These are phyloP conservation scores for Sialia sialis DNA, from an alignment of 2,113 vertebrate genomes.

Conservation along the genomic window DNA sequence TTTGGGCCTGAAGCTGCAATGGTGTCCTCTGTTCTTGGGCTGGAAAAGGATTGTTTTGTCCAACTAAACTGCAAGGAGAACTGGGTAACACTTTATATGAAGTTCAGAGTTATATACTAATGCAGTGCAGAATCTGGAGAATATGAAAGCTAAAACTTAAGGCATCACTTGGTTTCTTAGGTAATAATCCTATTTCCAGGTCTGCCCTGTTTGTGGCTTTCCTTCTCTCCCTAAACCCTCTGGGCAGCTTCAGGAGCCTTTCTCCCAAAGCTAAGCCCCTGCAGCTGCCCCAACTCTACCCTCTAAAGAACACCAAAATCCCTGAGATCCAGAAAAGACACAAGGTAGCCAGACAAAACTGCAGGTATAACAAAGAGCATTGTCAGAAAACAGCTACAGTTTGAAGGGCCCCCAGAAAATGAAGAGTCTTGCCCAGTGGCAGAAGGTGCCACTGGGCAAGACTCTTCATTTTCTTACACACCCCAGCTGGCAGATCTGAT, in stretches of 20 bases:
- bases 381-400: neutral
- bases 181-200: neutral
- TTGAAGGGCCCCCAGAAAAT: neutral
- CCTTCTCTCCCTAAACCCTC: neutral
- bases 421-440: too few species aligned
- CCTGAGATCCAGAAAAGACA: neutral
- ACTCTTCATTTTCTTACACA: neutral
- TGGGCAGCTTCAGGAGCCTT: fast-evolving
- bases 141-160: too few species aligned
- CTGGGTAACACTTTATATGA: too few species aligned
- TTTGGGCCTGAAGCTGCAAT: too few species aligned
- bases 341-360: neutral
- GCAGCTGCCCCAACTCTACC: neutral
- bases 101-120: too few species aligned
- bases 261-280: neutral
- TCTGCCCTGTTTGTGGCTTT: neutral
- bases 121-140: too few species aligned
- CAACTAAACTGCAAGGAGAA: too few species aligned
- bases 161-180: neutral
- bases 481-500: neutral
- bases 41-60: too few species aligned
- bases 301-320: neutral
- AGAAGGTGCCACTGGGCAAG: neutral
- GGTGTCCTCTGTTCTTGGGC: too few species aligned
- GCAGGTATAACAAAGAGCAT: neutral